Conservation (phyloP, 2,888 invertebrate genomes). For the Amblyteles armatorius region DNA sequence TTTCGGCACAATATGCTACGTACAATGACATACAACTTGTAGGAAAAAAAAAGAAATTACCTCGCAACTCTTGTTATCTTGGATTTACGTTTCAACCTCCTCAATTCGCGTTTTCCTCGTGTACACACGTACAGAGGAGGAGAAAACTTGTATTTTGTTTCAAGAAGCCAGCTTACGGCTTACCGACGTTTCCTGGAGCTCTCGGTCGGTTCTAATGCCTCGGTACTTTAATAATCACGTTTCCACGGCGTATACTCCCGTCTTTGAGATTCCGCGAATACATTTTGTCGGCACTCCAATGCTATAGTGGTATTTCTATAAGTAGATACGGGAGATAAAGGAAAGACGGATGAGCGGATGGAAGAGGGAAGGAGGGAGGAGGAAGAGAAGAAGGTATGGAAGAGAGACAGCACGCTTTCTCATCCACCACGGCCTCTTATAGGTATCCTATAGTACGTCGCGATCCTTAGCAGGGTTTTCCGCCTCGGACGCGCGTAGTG, state of each 20-base stretch:
- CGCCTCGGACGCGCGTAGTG: neutral
- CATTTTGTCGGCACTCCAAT: conserved; percentile 20
- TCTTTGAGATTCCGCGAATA: conserved; percentile 26
- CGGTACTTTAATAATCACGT: conserved; percentile 29
- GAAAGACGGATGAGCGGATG: neutral
- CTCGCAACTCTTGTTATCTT: neutral
- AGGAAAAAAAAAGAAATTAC: neutral
- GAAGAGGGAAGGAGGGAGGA: neutral
- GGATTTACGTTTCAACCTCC: neutral
- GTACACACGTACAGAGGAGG: neutral
- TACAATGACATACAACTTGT: neutral
- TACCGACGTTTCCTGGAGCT: neutral
- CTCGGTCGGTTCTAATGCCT: neutral
- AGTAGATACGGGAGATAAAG: neutral
- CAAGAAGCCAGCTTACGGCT: neutral
- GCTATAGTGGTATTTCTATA: conserved; percentile 19
- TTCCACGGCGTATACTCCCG: conserved; percentile 4
- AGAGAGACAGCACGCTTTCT: conserved; percentile 9
- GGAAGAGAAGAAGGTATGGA: conserved; percentile 2
- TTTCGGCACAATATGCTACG: neutral
- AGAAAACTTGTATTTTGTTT: neutral
- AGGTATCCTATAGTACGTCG: conserved; percentile 10
- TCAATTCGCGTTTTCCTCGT: neutral
- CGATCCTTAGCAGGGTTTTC: conserved; percentile 14
- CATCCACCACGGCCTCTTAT: neutral